Conservation (phyloP, 2,888 invertebrate species). For the Pachydiplax longipennis region DNA sequence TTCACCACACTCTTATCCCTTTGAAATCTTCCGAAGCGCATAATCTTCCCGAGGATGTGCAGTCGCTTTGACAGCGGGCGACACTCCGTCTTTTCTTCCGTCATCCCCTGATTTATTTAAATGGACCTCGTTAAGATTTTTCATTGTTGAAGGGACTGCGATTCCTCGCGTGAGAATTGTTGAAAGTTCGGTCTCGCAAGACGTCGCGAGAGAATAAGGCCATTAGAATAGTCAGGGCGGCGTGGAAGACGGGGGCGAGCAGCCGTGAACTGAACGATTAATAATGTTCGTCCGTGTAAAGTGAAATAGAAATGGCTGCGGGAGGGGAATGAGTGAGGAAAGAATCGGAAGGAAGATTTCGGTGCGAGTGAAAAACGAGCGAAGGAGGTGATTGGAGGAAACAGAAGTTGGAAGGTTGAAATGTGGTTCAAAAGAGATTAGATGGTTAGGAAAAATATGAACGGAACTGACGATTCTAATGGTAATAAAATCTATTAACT, state of each 20-base stretch:
- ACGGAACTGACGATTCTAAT: too few species aligned
- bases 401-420: not conserved
- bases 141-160: not conserved
- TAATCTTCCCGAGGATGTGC: too few species aligned
- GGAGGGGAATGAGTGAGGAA: not conserved
- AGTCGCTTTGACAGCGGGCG: not conserved
- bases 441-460: too few species aligned
- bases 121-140: not conserved
- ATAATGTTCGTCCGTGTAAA: conserved; percentile 9
- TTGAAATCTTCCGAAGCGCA: too few species aligned
- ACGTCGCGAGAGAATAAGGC: conserved; percentile 13
- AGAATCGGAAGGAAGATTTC: not conserved
- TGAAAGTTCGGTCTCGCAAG: conserved; percentile 33
- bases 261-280: conserved; percentile 29
- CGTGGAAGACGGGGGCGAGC: not conserved
- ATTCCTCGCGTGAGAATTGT: conserved; percentile 36
- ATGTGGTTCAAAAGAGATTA: too few species aligned
- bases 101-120: not conserved
- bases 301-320: conserved; percentile 9
- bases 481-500: too few species aligned
- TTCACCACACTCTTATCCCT: too few species aligned
- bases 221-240: conserved; percentile 36
- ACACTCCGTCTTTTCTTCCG: not conserved
- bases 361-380: not conserved
- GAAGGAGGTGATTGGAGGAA: not conserved